Evolutionary conservation across 2,888 invertebrate genomes (phyloP).

Genomic region (Tuta absoluta): DNA sequence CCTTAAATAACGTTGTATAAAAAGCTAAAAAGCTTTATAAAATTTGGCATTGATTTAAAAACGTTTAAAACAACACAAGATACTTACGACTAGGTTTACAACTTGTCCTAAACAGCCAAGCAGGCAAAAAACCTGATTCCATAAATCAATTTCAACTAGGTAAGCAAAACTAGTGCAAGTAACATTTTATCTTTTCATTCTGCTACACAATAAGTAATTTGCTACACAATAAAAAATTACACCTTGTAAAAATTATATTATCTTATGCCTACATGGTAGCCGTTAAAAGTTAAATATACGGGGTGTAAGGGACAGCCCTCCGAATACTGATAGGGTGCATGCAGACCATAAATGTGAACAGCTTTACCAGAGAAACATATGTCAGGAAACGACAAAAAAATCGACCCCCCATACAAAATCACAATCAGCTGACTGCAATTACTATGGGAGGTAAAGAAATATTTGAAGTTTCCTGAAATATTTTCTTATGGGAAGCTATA

Average conservation of each 20-base stretch:
- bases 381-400: background rate
- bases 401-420: background rate
- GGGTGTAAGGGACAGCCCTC: background rate
- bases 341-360: too few species aligned
- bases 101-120: slow-evolving; percentile 19
- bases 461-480: too few species aligned
- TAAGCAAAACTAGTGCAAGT: background rate
- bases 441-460: too few species aligned
- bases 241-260: too few species aligned
- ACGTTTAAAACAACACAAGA: slow-evolving; percentile 16
- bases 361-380: too few species aligned
- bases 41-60: slow-evolving; percentile 14
- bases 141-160: too few species aligned
- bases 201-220: too few species aligned
- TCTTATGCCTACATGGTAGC: too few species aligned
- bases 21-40: background rate
- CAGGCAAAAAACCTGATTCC: slow-evolving; percentile 13
- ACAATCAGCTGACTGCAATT: background rate
- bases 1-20: background rate
- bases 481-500: background rate
- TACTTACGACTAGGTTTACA: slow-evolving; percentile 20
- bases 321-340: too few species aligned
- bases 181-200: background rate
- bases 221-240: too few species aligned
- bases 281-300: too few species aligned